Evolutionary conservation across 2,113 vertebrate species (phyloP).

Genomic region (Peucedramus taeniatus): DNA sequence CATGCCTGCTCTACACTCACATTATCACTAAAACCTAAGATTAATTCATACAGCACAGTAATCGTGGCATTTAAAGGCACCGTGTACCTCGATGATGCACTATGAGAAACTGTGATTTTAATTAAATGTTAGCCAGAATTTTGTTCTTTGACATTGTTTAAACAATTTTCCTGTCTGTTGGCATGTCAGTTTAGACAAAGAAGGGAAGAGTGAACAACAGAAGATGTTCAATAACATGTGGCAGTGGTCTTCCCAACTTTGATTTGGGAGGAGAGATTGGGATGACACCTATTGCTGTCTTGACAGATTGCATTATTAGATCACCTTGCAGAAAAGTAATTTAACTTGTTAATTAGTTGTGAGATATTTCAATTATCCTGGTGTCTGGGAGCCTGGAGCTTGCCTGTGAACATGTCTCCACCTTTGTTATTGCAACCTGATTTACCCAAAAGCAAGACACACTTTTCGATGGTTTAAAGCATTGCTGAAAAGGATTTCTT

Average conservation of each 20-base stretch:
- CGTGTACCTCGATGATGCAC: not conserved
- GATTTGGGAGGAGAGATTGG: not conserved
- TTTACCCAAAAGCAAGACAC: not conserved
- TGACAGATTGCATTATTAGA: not conserved
- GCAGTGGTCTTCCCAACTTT: not conserved
- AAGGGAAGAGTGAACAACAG: not conserved
- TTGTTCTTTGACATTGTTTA: not conserved
- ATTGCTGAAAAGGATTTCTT: not conserved
- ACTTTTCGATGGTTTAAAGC: not conserved
- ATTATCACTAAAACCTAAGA: not conserved
- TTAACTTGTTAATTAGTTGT: slow-evolving; percentile 23
- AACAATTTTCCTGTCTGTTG: not conserved
- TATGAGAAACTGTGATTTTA: not conserved
- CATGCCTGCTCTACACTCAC: not conserved
- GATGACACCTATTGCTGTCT: not conserved
- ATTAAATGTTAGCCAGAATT: not conserved
- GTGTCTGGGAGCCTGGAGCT: not conserved
- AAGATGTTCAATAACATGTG: not conserved
- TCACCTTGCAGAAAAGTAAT: slow-evolving; percentile 26
- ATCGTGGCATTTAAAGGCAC: not conserved
- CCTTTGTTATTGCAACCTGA: not conserved
- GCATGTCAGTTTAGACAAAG: not conserved
- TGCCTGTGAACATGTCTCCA: not conserved
- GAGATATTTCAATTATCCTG: slow-evolving; percentile 1
- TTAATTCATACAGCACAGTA: not conserved